Evolutionary conservation across 2,797 vertebrate genomes (phyloP).

Genomic region (Eidolon dupreanum): DNA sequence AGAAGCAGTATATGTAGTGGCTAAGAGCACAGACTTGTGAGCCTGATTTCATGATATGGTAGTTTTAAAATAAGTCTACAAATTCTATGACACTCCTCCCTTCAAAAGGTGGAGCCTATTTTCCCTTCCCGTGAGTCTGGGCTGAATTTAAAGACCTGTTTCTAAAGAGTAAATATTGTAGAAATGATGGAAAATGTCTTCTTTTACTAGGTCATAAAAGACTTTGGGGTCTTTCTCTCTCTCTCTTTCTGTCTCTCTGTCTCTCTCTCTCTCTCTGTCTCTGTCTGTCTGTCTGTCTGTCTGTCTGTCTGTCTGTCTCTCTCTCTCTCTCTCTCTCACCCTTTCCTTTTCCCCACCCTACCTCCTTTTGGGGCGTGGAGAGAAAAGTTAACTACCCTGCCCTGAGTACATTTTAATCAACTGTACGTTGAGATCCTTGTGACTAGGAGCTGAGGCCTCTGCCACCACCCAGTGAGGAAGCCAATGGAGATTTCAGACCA

Average conservation of each 20-base stretch:
- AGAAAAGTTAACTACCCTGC: background rate
- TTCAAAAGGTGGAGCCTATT: background rate
- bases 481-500: background rate
- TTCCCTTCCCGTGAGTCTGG: background rate
- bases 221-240: background rate
- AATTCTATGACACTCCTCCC: background rate
- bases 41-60: background rate
- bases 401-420: background rate
- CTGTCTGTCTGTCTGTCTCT: too few relatives aligned
- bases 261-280: background rate
- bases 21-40: background rate
- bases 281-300: too few relatives aligned
- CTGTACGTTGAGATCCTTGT: background rate
- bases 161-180: background rate
- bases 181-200: background rate
- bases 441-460: background rate
- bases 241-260: too few relatives aligned
- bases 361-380: background rate
- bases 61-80: conserved; percentile 28
- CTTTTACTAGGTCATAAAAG: background rate
- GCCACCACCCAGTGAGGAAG: background rate
- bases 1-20: background rate
- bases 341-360: background rate
- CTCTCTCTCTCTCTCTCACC: background rate
- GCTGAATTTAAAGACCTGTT: background rate